phyloP scores from a whole-genome alignment of 1,140 invertebrate species.

The Planococcus citri region DNA sequence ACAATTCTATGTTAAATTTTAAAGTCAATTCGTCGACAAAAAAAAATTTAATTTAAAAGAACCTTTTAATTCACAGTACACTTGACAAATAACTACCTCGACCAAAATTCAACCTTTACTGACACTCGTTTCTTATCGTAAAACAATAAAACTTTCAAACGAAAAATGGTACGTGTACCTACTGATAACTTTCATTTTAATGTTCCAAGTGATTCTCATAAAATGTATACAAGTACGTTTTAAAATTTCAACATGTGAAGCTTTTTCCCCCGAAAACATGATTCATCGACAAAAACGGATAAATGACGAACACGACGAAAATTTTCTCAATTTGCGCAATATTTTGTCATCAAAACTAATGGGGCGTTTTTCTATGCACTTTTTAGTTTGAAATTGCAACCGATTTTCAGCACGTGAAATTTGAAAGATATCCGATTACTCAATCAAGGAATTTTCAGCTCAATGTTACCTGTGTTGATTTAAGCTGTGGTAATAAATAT shows the following conservation, averaged over 20 bases:
- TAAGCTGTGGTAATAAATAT: too few species aligned
- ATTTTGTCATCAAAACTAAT: too few species aligned
- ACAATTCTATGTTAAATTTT: neutral
- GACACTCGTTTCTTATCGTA: neutral
- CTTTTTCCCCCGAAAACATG: neutral
- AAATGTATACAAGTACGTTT: neutral
- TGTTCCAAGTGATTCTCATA: neutral
- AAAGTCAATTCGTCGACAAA: neutral
- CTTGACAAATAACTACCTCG: neutral
- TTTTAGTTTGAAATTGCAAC: too few species aligned
- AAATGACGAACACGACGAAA: neutral
- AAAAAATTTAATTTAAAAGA: neutral
- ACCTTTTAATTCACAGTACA: neutral
- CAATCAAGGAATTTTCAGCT: too few species aligned
- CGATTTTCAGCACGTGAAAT: too few species aligned
- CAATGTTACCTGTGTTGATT: too few species aligned
- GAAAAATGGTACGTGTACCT: neutral
- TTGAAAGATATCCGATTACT: too few species aligned
- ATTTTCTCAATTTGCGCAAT: too few species aligned
- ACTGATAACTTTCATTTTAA: neutral
- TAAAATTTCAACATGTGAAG: neutral
- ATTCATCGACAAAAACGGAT: neutral
- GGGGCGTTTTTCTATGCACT: too few species aligned
- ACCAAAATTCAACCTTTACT: neutral
- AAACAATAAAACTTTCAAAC: neutral